Evolutionary conservation across 2,113 vertebrate species (phyloP), one percentile per base, ranked within the genome.

Genomic region (Oceanodroma tethys): DNA sequence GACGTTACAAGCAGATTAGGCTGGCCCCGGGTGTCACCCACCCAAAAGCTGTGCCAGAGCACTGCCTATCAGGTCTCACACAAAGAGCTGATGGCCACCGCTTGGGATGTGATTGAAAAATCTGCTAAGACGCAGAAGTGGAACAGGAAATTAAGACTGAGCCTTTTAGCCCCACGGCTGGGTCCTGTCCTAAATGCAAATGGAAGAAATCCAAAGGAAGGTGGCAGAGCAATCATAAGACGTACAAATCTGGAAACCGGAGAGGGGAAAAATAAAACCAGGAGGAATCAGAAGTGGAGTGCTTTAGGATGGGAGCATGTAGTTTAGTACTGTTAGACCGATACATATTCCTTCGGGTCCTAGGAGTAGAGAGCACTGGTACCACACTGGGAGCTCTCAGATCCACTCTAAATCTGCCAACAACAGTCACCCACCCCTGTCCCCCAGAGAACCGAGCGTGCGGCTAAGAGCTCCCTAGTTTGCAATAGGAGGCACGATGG

Each of bases 1-100:
- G 84, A 95, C 58, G 62, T 90, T 58, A 16, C 73, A 95, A 94
- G 95, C 18, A 94, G 93, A 96, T 93, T 94, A 95, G 43, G 65
- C 55, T 86, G 86, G 40, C 34, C 76, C 48, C 0, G 15, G 58
- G 43, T 21, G 5, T 89, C 89, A 89, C 91, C 86, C 88, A 76
- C 79, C 63, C 94, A 76, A 95, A 83, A 2, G 6, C 52, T 0
- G 0, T 50, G 67, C 50, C 80, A 95, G 38, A 47, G 55, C 75
- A 26, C 93, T 9, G 58, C 1, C 0, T 45, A 14, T 42, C 66
- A 85, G 68, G 42, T 27, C 94, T 89, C 60, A 13, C 32, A 67
- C 52, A 85, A 87, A 95, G 87, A 95, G 50, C 76, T 92, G 88
- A 75, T 30, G 68, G 71, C 23, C 32, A 29, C 40, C 0, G 9